Base-by-base conservation (phyloP, 1,140 invertebrate species). In the Leptonema lineaticorne region DNA sequence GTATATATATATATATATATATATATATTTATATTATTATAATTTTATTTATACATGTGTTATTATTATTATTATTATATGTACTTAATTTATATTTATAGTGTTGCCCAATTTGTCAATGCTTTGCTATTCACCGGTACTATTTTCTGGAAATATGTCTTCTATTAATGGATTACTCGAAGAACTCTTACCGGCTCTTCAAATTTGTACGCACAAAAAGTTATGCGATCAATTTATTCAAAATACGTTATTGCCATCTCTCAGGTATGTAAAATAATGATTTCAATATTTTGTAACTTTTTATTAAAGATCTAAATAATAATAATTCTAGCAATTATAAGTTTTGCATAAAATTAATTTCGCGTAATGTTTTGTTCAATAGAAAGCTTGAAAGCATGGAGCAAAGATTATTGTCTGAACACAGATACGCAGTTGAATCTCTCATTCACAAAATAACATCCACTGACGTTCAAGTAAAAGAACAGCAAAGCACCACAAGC, bases 401-500 rank as follows among this genome's bases (percentile, higher is more conserved):
- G 20, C 59, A 48, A 27, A 60, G 50, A 11, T 24, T 71, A 16
- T 59, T 20, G 0, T 65, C 65, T 1, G 69, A 83, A 37, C 78
- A 79, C 71, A 79, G 75, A 63, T 76, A 76, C 0, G 75, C 80
- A 0, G 76, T 83, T 20, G 80, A 83, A 58, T 75, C 79, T 0
- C 62, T 83, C 2, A 62, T 81, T 2, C 77, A 81, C 29, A 73
- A 70, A 18, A 67, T 73, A 24, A 69, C 71, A 0, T 33, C 46
- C n/a, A 64, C 7, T 26, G 45, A 64, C 8, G 18, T 22, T 3
- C 62, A 64, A 28, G 11, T 20, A 1, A 62, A 45, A 41, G 62
- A 64, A 16, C 46, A 48, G 4, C 50, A 22, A 24, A 59, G 33
- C 46, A 46, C 60, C 7, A 41, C 56, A 8, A 60, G 48, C 26